Evolutionary conservation across 1,140 invertebrate genomes (phyloP).

Genomic region (Tetranychus cinnabarinus): DNA sequence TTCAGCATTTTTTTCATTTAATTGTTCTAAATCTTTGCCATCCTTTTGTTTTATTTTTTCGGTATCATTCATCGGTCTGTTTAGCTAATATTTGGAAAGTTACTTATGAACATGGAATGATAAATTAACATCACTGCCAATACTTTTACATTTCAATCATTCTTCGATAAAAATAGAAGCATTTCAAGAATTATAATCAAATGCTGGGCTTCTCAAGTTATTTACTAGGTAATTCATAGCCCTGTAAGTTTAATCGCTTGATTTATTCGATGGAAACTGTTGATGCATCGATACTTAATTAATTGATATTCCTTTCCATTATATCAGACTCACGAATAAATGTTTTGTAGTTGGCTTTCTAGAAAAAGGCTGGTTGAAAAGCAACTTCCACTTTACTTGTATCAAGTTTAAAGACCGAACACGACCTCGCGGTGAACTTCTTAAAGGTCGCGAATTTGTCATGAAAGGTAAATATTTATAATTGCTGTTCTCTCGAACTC

Average conservation of each 20-base stretch:
- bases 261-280: conserved; percentile 6
- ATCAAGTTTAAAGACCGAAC: conserved; percentile 29
- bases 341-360: conserved; percentile 42
- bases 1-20: too few species aligned
- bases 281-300: neutral
- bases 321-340: conserved; percentile 58
- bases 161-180: too few species aligned
- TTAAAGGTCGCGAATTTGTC: conserved; percentile 58
- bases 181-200: too few species aligned
- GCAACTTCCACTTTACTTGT: conserved; percentile 33
- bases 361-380: conserved; percentile 31
- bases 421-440: conserved; percentile 48
- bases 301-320: conserved; percentile 3
- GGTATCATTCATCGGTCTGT: conserved; percentile 58
- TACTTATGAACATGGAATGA: too few species aligned
- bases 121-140: too few species aligned
- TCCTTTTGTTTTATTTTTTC: conserved; percentile 51
- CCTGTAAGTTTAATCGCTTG: conserved; percentile 33
- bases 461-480: conserved; percentile 42
- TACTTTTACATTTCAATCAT: too few species aligned
- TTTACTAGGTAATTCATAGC: conserved; percentile 36
- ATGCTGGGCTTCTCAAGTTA: too few species aligned
- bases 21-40: conserved; percentile 16
- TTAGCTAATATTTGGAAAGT: conserved; percentile 53
- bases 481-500: neutral